Conservation (phyloP, 2,113 vertebrate species). For the Thymallus thymallus region DNA sequence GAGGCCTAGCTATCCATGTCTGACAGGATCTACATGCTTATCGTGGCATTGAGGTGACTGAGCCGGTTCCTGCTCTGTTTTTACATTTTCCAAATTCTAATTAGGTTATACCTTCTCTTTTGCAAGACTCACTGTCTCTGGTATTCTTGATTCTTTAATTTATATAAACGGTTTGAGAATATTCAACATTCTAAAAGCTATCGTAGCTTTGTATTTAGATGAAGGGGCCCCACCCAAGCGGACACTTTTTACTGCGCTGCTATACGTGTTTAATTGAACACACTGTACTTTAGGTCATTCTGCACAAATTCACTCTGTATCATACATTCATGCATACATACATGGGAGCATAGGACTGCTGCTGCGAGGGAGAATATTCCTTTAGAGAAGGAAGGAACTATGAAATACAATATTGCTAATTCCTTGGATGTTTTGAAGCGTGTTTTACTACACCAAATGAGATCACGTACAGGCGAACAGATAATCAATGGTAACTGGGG, state of each 20-base stretch:
- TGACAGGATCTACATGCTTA: slow-evolving; percentile 62
- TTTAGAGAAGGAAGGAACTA: slow-evolving; percentile 9
- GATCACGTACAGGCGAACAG: slow-evolving; percentile 48
- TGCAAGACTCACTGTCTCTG: not conserved
- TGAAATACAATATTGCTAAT: slow-evolving; percentile 45
- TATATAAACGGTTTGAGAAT: not conserved
- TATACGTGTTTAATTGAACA: not conserved
- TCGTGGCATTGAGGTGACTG: slow-evolving; percentile 52
- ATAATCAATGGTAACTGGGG: slow-evolving; percentile 59
- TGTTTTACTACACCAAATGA: slow-evolving; percentile 39
- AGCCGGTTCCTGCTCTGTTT: slow-evolving; percentile 58
- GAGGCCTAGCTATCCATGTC: slow-evolving; percentile 49
- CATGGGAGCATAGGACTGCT: not conserved
- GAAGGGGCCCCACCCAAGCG: not conserved
- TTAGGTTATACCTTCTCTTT: not conserved
- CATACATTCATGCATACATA: slow-evolving; percentile 12
- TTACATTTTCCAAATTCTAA: not conserved
- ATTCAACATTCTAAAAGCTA: not conserved
- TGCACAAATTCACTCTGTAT: slow-evolving; percentile 7
- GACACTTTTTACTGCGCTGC: not conserved
- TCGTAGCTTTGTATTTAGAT: not conserved
- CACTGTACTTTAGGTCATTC: slow-evolving; percentile 2
- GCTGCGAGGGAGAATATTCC: not conserved
- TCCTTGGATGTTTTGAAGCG: slow-evolving; percentile 45
- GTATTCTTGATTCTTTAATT: not conserved